Percentiles rank a stretch among this genome's conserved stretches.
These are phyloP conservation scores for Neodiprion lecontei DNA, from an alignment of 1,140 invertebrate genomes.

Conservation along the genomic window DNA sequence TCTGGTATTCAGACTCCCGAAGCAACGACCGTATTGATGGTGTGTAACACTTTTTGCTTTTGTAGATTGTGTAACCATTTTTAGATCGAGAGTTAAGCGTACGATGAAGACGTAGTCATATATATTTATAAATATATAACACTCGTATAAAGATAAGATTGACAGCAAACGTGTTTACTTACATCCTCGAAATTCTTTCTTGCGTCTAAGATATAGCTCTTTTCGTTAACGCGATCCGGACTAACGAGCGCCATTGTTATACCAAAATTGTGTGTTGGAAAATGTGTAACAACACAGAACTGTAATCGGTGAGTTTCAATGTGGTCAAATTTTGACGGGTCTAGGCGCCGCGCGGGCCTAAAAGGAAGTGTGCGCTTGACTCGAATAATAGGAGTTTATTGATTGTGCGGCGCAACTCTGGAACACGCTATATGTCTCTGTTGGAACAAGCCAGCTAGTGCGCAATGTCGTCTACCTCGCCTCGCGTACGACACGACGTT, in stretches of 20 bases:
- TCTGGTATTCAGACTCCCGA: too few species aligned
- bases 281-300: not conserved
- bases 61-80: too few species aligned
- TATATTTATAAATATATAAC: too few species aligned
- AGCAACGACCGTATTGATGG: too few species aligned
- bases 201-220: constrained; percentile 59
- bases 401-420: constrained; percentile 4
- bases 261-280: not conserved
- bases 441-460: not conserved
- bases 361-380: not conserved
- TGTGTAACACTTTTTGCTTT: too few species aligned
- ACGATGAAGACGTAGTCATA: not conserved
- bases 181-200: constrained; percentile 54
- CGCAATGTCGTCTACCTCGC: not conserved
- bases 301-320: not conserved
- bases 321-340: not conserved
- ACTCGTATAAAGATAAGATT: not conserved
- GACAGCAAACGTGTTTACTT: constrained; percentile 32
- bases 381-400: constrained; percentile 1
- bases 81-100: not conserved
- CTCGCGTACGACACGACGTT: not conserved
- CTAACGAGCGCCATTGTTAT: constrained; percentile 12
- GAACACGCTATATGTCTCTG: not conserved
- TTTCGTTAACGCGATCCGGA: constrained; percentile 46
- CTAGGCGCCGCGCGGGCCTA: not conserved